These are phyloP conservation scores for Parauchenoglanis ngamensis DNA, from an alignment of 2,797 vertebrate species.

Conservation along the genomic window DNA sequence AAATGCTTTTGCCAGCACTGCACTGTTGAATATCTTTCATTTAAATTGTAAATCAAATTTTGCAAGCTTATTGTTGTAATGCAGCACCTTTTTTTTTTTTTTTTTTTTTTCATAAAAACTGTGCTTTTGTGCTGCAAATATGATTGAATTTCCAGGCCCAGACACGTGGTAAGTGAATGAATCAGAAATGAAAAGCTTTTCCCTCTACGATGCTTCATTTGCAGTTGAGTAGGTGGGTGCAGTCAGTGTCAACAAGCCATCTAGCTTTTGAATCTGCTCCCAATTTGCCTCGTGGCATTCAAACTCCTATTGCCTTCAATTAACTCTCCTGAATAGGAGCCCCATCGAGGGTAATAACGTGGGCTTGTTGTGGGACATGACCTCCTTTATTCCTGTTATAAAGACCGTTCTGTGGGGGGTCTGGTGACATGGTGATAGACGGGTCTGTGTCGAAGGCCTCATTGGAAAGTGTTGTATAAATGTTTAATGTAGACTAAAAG, in stretches of 20 bases:
- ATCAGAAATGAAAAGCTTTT: not conserved
- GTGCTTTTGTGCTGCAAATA: not conserved
- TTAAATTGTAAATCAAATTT: not conserved
- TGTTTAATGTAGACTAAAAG: constrained; percentile 40
- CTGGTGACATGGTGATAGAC: not conserved
- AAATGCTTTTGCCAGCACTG: not conserved
- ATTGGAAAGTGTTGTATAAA: constrained; percentile 22
- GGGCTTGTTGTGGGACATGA: not conserved
- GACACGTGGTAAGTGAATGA: not conserved
- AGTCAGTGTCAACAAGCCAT: constrained; percentile 25
- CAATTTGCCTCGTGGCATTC: not conserved
- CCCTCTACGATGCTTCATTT: constrained; percentile 13
- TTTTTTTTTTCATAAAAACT: not conserved
- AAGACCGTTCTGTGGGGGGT: not conserved
- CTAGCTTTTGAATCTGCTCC: constrained; percentile 14
- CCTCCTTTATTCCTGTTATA: constrained; percentile 10
- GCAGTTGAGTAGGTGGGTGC: constrained; percentile 25
- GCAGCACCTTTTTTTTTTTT: not conserved
- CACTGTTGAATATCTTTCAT: not conserved
- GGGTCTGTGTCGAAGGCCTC: no score
- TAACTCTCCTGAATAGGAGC: constrained; percentile 15
- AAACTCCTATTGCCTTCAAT: not conserved
- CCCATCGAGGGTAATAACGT: constrained; percentile 13
- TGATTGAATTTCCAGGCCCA: not conserved
- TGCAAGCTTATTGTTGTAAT: not conserved